Percentiles rank a stretch among this genome's conserved stretches.
Conservation (phyloP, 2,797 vertebrate genomes). For the Ptychadena robeensis region DNA sequence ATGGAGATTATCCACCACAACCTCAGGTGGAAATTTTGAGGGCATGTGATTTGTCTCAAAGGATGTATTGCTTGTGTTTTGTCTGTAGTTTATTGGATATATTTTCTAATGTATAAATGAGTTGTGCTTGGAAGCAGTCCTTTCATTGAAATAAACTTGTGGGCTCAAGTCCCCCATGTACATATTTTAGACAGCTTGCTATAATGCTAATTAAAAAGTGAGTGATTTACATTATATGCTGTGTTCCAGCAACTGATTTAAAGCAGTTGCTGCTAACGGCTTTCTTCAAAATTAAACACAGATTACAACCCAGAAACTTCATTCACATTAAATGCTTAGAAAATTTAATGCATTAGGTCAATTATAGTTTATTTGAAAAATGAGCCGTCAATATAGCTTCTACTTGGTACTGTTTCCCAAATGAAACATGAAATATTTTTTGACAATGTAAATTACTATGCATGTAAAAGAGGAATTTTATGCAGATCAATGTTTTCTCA, state of each 20-base stretch:
- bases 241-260: neutral
- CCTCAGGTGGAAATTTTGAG: too few species aligned
- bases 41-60: too few species aligned
- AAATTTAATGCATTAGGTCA: conserved; percentile 47
- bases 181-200: neutral
- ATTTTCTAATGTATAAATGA: neutral
- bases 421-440: conserved; percentile 50
- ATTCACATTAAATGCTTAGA: conserved; percentile 45
- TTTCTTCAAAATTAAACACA: conserved; percentile 30
- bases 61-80: too few species aligned
- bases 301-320: conserved; percentile 17
- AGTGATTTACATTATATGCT: neutral
- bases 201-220: neutral
- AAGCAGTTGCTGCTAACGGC: neutral
- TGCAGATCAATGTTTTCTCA: conserved; percentile 38
- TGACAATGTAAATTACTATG: conserved; percentile 54
- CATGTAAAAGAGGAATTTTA: conserved; percentile 46
- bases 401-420: conserved; percentile 39
- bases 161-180: too few species aligned
- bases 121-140: neutral
- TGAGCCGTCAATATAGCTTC: conserved; percentile 49
- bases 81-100: too few species aligned
- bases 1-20: too few species aligned
- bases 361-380: conserved; percentile 56
- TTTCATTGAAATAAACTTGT: neutral